These are phyloP conservation scores for Florisuga fusca DNA, from an alignment of 2,797 vertebrate species.

Conservation along the genomic window DNA sequence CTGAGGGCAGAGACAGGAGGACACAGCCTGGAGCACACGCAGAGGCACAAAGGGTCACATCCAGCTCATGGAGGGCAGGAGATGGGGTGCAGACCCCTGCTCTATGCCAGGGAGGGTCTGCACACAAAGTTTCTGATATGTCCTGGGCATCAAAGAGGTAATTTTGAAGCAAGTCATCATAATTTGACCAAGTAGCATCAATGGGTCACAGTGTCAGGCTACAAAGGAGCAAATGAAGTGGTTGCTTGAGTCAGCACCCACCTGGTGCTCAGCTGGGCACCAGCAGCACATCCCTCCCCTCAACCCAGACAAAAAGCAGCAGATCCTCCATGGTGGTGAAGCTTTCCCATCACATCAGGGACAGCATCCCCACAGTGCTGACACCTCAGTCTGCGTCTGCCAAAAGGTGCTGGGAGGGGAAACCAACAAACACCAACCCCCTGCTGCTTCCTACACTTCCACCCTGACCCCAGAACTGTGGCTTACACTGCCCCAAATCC, in stretches of 20 bases:
- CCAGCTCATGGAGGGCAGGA: accelerated
- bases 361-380: not conserved
- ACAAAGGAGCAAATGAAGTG: not conserved
- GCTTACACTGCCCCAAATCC: not conserved
- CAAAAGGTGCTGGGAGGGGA: not conserved
- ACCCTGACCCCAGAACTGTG: not conserved
- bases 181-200: not conserved
- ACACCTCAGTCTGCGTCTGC: not conserved
- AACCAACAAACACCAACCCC: not conserved
- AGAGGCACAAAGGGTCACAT: not conserved
- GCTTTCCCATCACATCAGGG: accelerated
- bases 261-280: not conserved
- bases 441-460: not conserved
- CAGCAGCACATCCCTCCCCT: not conserved
- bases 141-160: not conserved
- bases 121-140: not conserved
- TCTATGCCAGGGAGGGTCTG: not conserved
- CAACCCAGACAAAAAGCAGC: not conserved
- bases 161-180: not conserved
- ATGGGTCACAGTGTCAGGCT: not conserved
- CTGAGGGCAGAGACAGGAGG: not conserved
- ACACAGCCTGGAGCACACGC: not conserved
- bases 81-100: not conserved
- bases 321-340: not conserved
- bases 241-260: not conserved